Evolutionary conservation across 2,888 invertebrate species (phyloP).

Genomic region (Pinctada fucata): DNA sequence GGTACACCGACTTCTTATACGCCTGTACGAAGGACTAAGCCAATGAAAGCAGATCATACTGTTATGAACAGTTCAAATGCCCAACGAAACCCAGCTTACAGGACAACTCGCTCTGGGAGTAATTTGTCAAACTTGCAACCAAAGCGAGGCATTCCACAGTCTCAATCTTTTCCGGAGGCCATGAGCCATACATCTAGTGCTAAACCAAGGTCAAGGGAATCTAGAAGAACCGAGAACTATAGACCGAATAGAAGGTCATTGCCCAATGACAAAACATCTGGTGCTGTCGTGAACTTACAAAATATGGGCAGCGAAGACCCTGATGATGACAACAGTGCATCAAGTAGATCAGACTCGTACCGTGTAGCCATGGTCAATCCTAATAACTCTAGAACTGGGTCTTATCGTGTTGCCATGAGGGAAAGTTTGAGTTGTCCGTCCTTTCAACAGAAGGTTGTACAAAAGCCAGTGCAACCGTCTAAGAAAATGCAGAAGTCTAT

Average conservation of each 20-base stretch:
- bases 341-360: conserved; percentile 62
- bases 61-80: not conserved
- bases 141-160: conserved; percentile 42
- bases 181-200: conserved; percentile 22
- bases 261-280: not conserved
- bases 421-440: conserved; percentile 54
- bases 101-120: not conserved
- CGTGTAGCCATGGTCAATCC: conserved; percentile 58
- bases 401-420: conserved; percentile 53
- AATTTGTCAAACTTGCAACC: not conserved
- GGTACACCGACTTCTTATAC: not conserved
- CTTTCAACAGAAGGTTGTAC: conserved; percentile 34
- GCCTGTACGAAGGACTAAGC: not conserved
- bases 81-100: not conserved
- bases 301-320: conserved; percentile 11
- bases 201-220: conserved; percentile 4
- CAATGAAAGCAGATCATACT: not conserved
- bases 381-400: conserved; percentile 44
- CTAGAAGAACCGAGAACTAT: conserved; percentile 18
- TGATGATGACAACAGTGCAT: conserved; percentile 14
- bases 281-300: conserved; percentile 30
- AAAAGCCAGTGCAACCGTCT: not conserved
- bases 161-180: conserved; percentile 50
- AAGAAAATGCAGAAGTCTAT: not conserved
- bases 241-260: conserved; percentile 3